A percentile compares a stretch with the other conserved stretches of the same genome.
These are phyloP conservation scores for Montipora sp. DNA, from an alignment of 64 coral and sea anemone species.

Conservation along the genomic window DNA sequence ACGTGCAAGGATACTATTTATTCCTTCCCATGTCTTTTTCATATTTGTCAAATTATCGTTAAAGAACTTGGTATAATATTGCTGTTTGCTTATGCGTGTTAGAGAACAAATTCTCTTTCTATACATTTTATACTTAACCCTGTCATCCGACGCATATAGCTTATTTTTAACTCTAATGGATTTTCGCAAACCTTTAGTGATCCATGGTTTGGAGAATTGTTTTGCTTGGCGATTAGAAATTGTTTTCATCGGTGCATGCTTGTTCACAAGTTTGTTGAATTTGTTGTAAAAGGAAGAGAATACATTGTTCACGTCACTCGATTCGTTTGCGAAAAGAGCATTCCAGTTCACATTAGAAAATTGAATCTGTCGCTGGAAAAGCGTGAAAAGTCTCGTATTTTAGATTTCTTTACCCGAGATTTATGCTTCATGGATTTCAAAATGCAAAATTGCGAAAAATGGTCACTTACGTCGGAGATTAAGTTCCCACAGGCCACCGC, in stretches of 20 bases:
- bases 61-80: too few species aligned
- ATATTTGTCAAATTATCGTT: too few species aligned
- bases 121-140: too few species aligned
- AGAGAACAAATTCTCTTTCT: too few species aligned
- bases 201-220: conserved; percentile 38
- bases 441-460: conserved; percentile 45
- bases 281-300: conserved; percentile 53
- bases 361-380: conserved; percentile 11
- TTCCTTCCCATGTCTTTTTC: too few species aligned
- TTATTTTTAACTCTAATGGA: conserved; percentile 20
- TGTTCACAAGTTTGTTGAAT: conserved; percentile 28
- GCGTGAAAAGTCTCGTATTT: conserved; percentile 20
- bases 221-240: conserved; percentile 17
- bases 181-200: conserved; percentile 18
- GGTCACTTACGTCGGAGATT: conserved; percentile 40
- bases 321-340: neutral
- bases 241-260: conserved; percentile 37
- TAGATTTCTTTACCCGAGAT: neutral
- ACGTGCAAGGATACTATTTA: too few species aligned
- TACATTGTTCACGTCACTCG: conserved; percentile 18
- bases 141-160: neutral
- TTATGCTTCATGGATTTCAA: neutral
- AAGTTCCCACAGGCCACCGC: conserved; percentile 11
- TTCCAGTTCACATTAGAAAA: neutral
- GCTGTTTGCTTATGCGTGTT: too few species aligned